Percentiles rank a stretch among this genome's conserved stretches.
Evolutionary conservation across 2,888 invertebrate genomes (phyloP).

Genomic region (Melikaiella ostensackeni): DNA sequence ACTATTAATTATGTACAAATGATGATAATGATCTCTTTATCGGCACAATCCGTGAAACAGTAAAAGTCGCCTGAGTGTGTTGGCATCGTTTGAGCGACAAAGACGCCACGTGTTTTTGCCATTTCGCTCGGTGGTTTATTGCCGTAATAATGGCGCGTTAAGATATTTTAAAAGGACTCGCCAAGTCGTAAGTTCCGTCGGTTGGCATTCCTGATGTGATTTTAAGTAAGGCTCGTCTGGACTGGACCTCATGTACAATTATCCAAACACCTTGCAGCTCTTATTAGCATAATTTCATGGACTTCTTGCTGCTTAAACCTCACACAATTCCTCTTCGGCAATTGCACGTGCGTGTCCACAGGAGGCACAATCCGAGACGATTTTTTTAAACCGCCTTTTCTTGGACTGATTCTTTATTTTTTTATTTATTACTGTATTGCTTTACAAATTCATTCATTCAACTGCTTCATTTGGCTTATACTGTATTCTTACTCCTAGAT

Average conservation of each 20-base stretch:
- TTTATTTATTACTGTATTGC: too few species aligned
- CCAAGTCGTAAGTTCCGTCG: slow-evolving; percentile 43
- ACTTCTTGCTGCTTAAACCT: neutral
- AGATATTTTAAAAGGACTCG: slow-evolving; percentile 48
- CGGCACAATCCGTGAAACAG: slow-evolving; percentile 14
- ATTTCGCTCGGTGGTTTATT: slow-evolving; percentile 46
- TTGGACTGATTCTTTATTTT: too few species aligned
- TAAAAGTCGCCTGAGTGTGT: neutral
- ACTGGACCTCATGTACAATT: slow-evolving; percentile 8
- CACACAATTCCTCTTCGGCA: neutral
- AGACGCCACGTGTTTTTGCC: slow-evolving; percentile 28
- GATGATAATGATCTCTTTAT: slow-evolving; percentile 13
- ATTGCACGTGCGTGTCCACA: neutral
- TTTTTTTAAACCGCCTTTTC: too few species aligned
- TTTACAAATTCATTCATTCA: too few species aligned
- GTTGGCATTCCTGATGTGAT: slow-evolving; percentile 31
- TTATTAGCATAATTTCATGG: slow-evolving; percentile 6
- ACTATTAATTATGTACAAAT: slow-evolving; percentile 2
- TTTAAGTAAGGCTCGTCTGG: slow-evolving; percentile 15
- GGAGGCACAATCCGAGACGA: neutral
- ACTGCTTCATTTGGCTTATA: too few species aligned
- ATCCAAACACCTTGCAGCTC: slow-evolving; percentile 20
- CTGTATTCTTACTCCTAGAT: too few species aligned
- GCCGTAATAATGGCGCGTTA: slow-evolving; percentile 56
- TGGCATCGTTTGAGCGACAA: neutral